These are phyloP conservation scores for Polyodon spathula DNA, from an alignment of 2,113 vertebrate species.

Conservation along the genomic window DNA sequence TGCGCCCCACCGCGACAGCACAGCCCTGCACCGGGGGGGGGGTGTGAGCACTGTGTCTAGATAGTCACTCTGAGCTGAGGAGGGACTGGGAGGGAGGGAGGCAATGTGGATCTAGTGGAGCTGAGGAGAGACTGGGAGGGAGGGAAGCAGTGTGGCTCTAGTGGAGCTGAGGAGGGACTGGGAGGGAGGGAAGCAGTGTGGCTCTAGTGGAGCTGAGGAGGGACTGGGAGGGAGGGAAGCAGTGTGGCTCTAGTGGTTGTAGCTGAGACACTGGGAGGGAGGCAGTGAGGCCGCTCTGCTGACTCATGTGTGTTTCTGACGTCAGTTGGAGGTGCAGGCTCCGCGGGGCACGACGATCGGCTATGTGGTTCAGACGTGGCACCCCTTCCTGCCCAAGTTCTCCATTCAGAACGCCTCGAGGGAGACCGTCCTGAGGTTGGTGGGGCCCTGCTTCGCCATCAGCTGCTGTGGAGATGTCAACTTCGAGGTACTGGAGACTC, in stretches of 20 bases:
- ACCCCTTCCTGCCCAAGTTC: constrained; percentile 69
- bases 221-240: too few species aligned
- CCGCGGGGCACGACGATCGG: constrained; percentile 76
- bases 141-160: too few species aligned
- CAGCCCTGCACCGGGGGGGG: neutral
- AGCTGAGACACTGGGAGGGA: neutral
- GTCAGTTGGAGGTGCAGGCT: constrained; percentile 77
- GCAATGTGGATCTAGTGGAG: too few species aligned
- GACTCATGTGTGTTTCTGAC: neutral
- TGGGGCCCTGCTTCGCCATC: constrained; percentile 75
- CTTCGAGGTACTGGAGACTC: constrained; percentile 70
- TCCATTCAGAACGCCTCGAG: constrained; percentile 68
- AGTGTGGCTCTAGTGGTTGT: too few species aligned
- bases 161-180: too few species aligned
- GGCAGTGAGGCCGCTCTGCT: neutral
- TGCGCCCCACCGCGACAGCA: neutral
- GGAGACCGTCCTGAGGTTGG: constrained; percentile 60
- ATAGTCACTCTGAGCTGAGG: too few species aligned
- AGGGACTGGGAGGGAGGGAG: too few species aligned
- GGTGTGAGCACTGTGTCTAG: too few species aligned
- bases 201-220: too few species aligned
- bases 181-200: too few species aligned
- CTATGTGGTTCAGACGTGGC: constrained; percentile 74
- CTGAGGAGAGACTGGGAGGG: too few species aligned
- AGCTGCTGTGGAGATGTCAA: constrained; percentile 76